Evolutionary conservation across 2,797 vertebrate genomes (phyloP).

Genomic region (Melanotaenia nigrans): DNA sequence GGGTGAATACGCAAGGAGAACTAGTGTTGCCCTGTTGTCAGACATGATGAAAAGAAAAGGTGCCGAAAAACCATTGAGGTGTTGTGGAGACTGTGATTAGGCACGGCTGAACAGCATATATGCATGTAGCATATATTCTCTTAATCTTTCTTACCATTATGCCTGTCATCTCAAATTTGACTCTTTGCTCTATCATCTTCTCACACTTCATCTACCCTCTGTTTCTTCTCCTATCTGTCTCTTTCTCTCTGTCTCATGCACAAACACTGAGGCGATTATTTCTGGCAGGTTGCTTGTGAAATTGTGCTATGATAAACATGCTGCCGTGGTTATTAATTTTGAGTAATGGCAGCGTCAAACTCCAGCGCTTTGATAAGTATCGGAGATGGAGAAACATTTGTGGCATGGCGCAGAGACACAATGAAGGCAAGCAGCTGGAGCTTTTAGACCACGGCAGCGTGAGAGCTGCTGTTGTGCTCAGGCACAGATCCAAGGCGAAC

Average conservation of each 20-base stretch:
- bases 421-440: slow-evolving; percentile 75
- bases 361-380: slow-evolving; percentile 85
- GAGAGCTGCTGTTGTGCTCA: slow-evolving; percentile 46
- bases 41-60: slow-evolving; percentile 80
- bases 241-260: slow-evolving; percentile 45
- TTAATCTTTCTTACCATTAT: slow-evolving; percentile 39
- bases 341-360: slow-evolving; percentile 83
- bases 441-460: slow-evolving; percentile 55
- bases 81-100: slow-evolving; percentile 65
- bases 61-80: slow-evolving; percentile 67
- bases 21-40: slow-evolving; percentile 80
- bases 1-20: slow-evolving; percentile 61
- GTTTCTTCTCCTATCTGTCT: slow-evolving; percentile 29
- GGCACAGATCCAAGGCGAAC: slow-evolving; percentile 50
- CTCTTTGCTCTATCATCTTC: slow-evolving; percentile 50
- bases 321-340: slow-evolving; percentile 88
- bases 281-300: slow-evolving; percentile 88
- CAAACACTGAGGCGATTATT: slow-evolving; percentile 84
- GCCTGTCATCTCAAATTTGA: slow-evolving; percentile 44
- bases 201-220: slow-evolving; percentile 53
- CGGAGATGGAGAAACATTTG: slow-evolving; percentile 74
- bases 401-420: slow-evolving; percentile 60
- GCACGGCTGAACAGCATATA: slow-evolving; percentile 53
- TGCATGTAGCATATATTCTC: slow-evolving; percentile 43
- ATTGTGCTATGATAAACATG: slow-evolving; percentile 87